Conservation (phyloP, 1,140 invertebrate genomes). For the Lanistes nyassanus region DNA sequence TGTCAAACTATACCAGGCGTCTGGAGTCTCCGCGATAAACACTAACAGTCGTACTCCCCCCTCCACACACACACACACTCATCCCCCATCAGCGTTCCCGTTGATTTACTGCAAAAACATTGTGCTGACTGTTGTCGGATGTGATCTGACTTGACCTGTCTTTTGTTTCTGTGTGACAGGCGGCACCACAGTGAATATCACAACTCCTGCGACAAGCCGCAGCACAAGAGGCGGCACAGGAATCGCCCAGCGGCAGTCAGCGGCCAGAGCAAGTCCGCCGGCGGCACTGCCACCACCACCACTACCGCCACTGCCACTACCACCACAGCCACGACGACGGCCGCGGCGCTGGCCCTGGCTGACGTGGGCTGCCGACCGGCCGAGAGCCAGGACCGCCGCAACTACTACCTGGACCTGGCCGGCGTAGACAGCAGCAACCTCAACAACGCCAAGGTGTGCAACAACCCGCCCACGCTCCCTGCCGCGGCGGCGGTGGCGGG, state of each 20-base stretch:
- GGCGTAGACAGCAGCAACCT: slow-evolving; percentile 63
- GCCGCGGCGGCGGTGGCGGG: slow-evolving; percentile 23
- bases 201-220: slow-evolving; percentile 17
- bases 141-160: slow-evolving; percentile 56
- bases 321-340: slow-evolving; percentile 27
- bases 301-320: slow-evolving; percentile 18
- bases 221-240: slow-evolving; percentile 50
- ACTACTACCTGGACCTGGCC: slow-evolving; percentile 68
- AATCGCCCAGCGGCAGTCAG: slow-evolving; percentile 9
- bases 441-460: slow-evolving; percentile 51
- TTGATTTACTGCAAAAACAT: too few relatives aligned
- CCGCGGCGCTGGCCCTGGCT: slow-evolving; percentile 14
- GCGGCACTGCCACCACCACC: not conserved
- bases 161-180: slow-evolving; percentile 46
- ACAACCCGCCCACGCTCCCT: slow-evolving; percentile 35
- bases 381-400: slow-evolving; percentile 63
- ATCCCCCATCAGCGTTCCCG: too few relatives aligned
- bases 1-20: too few relatives aligned
- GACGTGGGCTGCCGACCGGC: slow-evolving; percentile 27
- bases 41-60: not conserved
- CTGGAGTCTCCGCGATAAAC: not conserved
- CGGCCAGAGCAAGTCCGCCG: slow-evolving; percentile 11
- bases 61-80: not conserved
- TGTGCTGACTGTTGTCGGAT: too few relatives aligned
- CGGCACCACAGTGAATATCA: slow-evolving; percentile 57